A percentile compares a stretch with the other conserved stretches of the same genome.
Evolutionary conservation across 2,888 invertebrate genomes (phyloP).

Genomic region (Lycia hirtaria): DNA sequence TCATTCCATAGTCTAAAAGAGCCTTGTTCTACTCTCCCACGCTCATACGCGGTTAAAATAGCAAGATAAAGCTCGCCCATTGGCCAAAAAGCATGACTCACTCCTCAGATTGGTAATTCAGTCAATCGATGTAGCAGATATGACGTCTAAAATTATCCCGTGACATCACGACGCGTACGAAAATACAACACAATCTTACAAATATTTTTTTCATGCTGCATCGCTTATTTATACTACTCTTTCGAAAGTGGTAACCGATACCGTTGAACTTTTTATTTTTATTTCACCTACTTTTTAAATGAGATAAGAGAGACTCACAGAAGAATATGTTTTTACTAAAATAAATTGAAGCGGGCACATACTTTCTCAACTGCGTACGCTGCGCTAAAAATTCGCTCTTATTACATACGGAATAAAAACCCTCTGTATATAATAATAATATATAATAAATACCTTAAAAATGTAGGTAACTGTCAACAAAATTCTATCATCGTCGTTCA

Average conservation of each 20-base stretch:
- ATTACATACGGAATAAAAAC: no score
- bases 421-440: no score
- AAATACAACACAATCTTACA: constrained; percentile 47
- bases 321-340: background rate
- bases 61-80: constrained; percentile 57
- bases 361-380: no score
- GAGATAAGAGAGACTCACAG: background rate
- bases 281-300: constrained; percentile 19
- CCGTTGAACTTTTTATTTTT: constrained; percentile 32
- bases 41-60: constrained; percentile 67
- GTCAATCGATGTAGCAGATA: constrained; percentile 72
- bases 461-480: no score
- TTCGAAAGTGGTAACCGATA: constrained; percentile 38
- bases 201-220: constrained; percentile 39
- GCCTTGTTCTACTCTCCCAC: constrained; percentile 80
- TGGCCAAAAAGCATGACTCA: constrained; percentile 71
- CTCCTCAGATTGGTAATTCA: constrained; percentile 61
- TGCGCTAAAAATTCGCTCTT: no score
- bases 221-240: constrained; percentile 35
- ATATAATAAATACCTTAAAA: no score
- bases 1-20: constrained; percentile 70
- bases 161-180: constrained; percentile 53
- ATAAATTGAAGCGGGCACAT: no score
- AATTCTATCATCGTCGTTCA: background rate
- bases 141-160: constrained; percentile 60